Evolutionary conservation across 1,140 invertebrate genomes (phyloP), one percentile per base, ranked within the genome.

Genomic region (Araneus ventricosus): DNA sequence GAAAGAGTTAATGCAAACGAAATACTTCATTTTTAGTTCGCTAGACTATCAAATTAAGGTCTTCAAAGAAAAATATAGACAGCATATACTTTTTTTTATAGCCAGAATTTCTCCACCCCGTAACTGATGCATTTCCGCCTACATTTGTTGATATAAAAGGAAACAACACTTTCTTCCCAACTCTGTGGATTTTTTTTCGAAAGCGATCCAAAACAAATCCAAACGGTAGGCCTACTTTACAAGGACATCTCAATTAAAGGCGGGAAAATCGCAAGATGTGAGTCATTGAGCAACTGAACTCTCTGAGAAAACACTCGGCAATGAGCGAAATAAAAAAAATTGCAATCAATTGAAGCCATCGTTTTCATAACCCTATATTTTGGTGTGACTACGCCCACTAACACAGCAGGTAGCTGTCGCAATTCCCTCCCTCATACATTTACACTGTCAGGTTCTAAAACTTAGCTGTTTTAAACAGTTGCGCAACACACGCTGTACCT

Each of bases 331-430:
- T 20, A 37, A 75, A 17, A 75, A 67, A 67, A 63, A 67, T 8
- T 34, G 20, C n/a, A 67, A 67, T 75, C 70, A 34, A 75, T 75
- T 37, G 70, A 75, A 75, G 30, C 70, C 70, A 37, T 75, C 30
- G 70, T 75, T 75, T 75, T 75, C 70, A 75, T 75, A 75, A 75
- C 70, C 70, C 70, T 34, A 75, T 75, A 75, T 75, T 75, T 75
- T 75, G 70, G 34, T 75, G 30, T 75, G 70, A 37, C 70, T 75
- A 75, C 70, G 70, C 70, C 70, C 30, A 34, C 70, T 34, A 75
- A 34, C 70, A 37, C 70, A 34, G 70, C 70, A 75, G 30, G 70
- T 34, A 75, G 34, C 70, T 75, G 70, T 75, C 70, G 70, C 70
- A 75, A 75, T 30, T 14, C 70, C 34, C 70, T 75, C 70, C 70